These are phyloP conservation scores for Molossus alvarezi DNA, from an alignment of 2,797 vertebrate species.

Conservation along the genomic window DNA sequence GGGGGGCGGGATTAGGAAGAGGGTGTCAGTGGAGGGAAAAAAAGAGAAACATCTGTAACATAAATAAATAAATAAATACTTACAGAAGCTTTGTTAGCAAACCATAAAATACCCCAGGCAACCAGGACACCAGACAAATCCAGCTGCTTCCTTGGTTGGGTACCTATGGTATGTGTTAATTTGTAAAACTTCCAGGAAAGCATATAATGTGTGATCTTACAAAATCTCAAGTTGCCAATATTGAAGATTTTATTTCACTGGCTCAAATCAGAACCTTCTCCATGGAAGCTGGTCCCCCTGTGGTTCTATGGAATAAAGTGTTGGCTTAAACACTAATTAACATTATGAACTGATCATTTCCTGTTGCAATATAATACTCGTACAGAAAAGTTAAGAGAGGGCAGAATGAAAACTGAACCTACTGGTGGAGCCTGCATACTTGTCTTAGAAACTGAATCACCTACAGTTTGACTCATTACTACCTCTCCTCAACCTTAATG, in stretches of 20 bases:
- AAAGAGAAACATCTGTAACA: no score
- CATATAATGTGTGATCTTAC: neutral
- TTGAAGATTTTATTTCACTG: neutral
- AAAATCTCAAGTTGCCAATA: slow-evolving; percentile 39
- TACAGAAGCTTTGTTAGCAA: slow-evolving; percentile 47
- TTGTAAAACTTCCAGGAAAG: neutral
- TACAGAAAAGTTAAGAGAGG: neutral
- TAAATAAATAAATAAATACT: neutral
- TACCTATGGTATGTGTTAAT: slow-evolving; percentile 12
- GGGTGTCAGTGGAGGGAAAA: no score
- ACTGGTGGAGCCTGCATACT: neutral
- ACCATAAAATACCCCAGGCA: neutral
- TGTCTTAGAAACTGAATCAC: neutral
- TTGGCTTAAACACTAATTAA: neutral
- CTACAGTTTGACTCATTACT: neutral
- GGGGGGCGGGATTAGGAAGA: no score
- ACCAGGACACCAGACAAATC: slow-evolving; percentile 31
- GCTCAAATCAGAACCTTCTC: slow-evolving; percentile 48
- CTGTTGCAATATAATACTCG: neutral
- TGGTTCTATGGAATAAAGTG: neutral
- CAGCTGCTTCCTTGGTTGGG: neutral
- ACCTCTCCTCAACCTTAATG: neutral
- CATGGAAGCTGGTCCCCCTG: neutral
- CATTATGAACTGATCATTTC: neutral
- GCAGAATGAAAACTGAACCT: slow-evolving; percentile 16